Base-by-base conservation (phyloP, 2,888 invertebrate species). In the Pherbina coryleti region DNA sequence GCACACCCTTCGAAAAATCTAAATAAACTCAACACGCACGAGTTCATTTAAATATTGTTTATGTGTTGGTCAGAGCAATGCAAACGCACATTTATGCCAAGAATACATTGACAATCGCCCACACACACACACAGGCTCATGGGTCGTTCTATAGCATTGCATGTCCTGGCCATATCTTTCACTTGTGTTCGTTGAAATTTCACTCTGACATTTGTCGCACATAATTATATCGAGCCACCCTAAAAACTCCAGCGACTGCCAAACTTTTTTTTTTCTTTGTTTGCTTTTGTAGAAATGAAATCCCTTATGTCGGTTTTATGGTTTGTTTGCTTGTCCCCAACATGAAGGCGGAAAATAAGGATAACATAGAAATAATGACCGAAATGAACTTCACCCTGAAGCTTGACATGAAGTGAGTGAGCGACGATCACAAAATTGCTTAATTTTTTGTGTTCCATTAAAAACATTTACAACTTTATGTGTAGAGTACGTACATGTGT, bases 341-440 rank as follows among this genome's bases (percentile, higher is more conserved):
- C 34, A 31, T 31, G 31, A 31, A 11, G 25, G 64, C 64, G 8
- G 7, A 9, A 9, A 55, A 34, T 34, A 37, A 66, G 31, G 31
- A 34, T 19, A 66, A 62, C 62, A 62, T 22, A 55, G 22, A 55
- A 55, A 28, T 60, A 60, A 60, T 60, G 28, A 17, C 82, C 82
- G 82, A 81, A 83, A 83, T 83, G 81, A 82, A 82, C 83, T 83
- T 81, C 81, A 81, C 81, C 79, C 81, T 81, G 78, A 78, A 79
- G 79, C 77, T 44, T 2, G 7, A 4, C 44, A 44, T 1, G 4
- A 7, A 44, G 44, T 44, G 44, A 1, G 14, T 44, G 44, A 44
- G 49, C 51, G 69, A 28, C 69, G 49, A n/a, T 19, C 49, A 49
- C 64, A 69, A 69, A 69, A 51, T 69, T 51, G 51, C 69, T 69